phyloP scores from a whole-genome alignment of 2,113 vertebrate genomes.

The Talpa occidentalis region DNA sequence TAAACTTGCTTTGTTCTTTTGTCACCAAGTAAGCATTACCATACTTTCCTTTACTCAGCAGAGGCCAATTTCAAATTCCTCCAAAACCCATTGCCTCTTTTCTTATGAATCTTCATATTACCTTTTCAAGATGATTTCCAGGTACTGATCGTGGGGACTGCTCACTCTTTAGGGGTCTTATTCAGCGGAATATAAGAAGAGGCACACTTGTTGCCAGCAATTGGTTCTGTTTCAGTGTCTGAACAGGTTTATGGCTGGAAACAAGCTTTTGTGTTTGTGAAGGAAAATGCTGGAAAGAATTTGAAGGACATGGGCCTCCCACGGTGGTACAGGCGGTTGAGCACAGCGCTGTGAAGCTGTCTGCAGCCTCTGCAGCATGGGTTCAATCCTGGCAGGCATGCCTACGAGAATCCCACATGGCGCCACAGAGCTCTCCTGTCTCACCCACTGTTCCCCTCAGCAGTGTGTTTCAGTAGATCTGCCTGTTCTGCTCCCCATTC shows the following conservation, averaged over 20 bases:
- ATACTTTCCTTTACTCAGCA: slow-evolving; percentile 97
- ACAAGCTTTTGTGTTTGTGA: slow-evolving; percentile 71
- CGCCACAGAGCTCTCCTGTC: no score
- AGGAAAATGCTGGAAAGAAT: slow-evolving; percentile 89
- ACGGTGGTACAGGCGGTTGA: no score
- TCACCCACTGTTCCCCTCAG: no score
- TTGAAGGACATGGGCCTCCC: slow-evolving; percentile 75
- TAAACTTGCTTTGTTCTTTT: slow-evolving; percentile 95
- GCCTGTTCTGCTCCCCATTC: no score
- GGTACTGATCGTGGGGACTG: slow-evolving; percentile 66
- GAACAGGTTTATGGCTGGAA: slow-evolving; percentile 72
- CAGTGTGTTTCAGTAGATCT: no score
- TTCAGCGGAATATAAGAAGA: slow-evolving; percentile 15
- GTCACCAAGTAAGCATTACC: slow-evolving; percentile 97
- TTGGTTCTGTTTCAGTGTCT: slow-evolving; percentile 54
- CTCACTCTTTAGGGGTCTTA: slow-evolving; percentile 64
- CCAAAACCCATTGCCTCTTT: slow-evolving; percentile 92
- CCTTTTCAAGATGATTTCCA: slow-evolving; percentile 47
- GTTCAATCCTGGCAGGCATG: no score
- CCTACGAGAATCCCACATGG: no score
- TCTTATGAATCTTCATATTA: no score
- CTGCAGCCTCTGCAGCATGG: no score
- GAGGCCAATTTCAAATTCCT: slow-evolving; percentile 97
- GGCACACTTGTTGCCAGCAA: background rate
- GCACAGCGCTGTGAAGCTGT: no score